Evolutionary conservation across 2,797 vertebrate species (phyloP), one percentile per base, ranked within the genome.

Genomic region (Gymnoscopelus microlampas): DNA sequence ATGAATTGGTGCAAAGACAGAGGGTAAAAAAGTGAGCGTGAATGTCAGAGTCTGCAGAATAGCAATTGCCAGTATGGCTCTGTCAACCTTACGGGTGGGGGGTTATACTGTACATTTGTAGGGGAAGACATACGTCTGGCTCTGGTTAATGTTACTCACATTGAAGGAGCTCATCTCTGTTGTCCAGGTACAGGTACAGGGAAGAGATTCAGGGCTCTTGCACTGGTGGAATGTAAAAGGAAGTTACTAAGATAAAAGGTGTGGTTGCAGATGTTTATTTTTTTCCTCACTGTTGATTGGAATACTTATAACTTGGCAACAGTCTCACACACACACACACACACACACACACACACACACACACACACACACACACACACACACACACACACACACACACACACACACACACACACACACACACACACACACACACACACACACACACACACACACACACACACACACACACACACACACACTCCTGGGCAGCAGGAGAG

Each of bases 1-100:
- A 75, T 69, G 71, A 76, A 73, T 3, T 60, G 74, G 60, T 82
- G 77, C 66, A 78, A 48, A 39, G 79, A 56, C 29, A 81, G 56
- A 0, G 54, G 44, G 13, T 53, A 53, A 23, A 23, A 35, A 12
- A 39, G 1, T 11, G 26, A 10, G 9, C 0, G 23, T 2, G 24
- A 3, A 5, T 15, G n/a, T 24, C 24, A 32, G 39, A 2, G 47
- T 26, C 8, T 49, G 53, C 26, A 3, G 7, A 54, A 5, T 13
- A 26, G 26, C 12, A 3, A 48, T 2, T 11, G 24, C 14, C 53
- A 12, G 12, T 7, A 15, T 54, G 53, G 26, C 26, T 19, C 3
- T 54, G n/a, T 19, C 7, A 54, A 15, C 26, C 26, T 29, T 29
- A 29, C 2, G 26, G 26, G 26, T 29, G 26, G 26, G 3, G 26